Percentiles rank a stretch among this genome's conserved stretches.
Evolutionary conservation across 1,140 invertebrate genomes (phyloP).

Genomic region (Aphis craccivora): DNA sequence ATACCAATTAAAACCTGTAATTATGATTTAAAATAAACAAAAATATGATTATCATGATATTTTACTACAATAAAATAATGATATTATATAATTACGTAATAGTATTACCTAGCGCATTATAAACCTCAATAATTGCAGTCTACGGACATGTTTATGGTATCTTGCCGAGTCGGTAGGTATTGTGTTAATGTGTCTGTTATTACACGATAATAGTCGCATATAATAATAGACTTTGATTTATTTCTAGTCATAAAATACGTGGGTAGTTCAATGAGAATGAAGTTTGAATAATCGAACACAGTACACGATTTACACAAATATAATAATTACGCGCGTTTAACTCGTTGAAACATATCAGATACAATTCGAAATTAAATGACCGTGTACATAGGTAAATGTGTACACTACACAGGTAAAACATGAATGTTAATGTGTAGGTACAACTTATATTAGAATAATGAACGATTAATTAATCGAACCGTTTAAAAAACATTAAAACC

Average conservation of each 20-base stretch:
- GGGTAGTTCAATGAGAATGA: neutral
- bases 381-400: neutral
- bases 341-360: neutral
- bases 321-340: neutral
- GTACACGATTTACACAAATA: neutral
- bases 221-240: constrained; percentile 26
- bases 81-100: neutral
- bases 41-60: neutral
- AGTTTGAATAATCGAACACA: neutral
- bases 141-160: neutral
- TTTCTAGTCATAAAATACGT: neutral
- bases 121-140: neutral
- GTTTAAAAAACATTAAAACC: neutral
- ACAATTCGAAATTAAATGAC: neutral
- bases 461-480: neutral
- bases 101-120: neutral
- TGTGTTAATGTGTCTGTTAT: constrained; percentile 20
- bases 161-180: neutral
- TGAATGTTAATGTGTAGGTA: neutral
- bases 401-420: neutral
- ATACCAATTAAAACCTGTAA: neutral
- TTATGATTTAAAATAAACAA: neutral
- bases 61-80: neutral
- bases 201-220: constrained; percentile 8
- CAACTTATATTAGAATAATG: neutral